phyloP scores from a whole-genome alignment of 2,888 invertebrate genomes.

The Hirtodrosophila cameraria region DNA sequence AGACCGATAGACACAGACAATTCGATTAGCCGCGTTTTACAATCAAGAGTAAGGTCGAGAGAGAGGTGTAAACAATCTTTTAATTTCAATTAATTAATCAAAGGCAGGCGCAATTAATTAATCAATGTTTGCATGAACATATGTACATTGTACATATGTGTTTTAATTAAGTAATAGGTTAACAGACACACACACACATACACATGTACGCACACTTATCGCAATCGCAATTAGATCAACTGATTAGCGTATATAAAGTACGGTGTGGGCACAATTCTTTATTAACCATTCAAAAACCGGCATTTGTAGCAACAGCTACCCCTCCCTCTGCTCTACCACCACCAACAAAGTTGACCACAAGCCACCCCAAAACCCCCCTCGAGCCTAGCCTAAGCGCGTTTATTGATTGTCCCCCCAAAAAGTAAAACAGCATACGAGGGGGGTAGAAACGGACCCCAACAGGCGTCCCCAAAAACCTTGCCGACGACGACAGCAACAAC shows the following conservation, averaged over 20 bases:
- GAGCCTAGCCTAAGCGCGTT: conserved; percentile 59
- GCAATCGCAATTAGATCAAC: conserved; percentile 38
- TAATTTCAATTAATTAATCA: conserved; percentile 37
- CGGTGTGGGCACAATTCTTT: conserved; percentile 21
- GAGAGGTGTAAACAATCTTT: conserved; percentile 28
- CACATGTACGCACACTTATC: conserved; percentile 24
- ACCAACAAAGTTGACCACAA: conserved; percentile 21
- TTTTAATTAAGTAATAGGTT: conserved; percentile 40
- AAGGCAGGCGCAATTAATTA: conserved; percentile 26
- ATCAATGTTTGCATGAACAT: conserved; percentile 33
- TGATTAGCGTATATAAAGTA: conserved; percentile 36
- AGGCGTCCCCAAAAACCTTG: conserved; percentile 68
- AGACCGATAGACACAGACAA: conserved; percentile 15
- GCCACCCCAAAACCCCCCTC: conserved; percentile 17
- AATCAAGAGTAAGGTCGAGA: conserved; percentile 21
- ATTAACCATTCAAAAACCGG: conserved; percentile 55
- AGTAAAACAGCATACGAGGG: conserved; percentile 26
- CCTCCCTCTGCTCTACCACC: not conserved
- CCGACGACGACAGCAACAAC: conserved; percentile 47
- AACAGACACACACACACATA: conserved; percentile 4
- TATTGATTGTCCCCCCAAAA: conserved; percentile 64
- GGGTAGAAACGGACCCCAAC: conserved; percentile 46
- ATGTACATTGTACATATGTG: not conserved
- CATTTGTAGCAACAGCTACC: conserved; percentile 45
- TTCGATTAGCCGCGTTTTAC: conserved; percentile 19